Percentiles rank a stretch among this genome's conserved stretches.
Conservation (phyloP, 1,140 invertebrate species). For the Branchinecta lynchi region DNA sequence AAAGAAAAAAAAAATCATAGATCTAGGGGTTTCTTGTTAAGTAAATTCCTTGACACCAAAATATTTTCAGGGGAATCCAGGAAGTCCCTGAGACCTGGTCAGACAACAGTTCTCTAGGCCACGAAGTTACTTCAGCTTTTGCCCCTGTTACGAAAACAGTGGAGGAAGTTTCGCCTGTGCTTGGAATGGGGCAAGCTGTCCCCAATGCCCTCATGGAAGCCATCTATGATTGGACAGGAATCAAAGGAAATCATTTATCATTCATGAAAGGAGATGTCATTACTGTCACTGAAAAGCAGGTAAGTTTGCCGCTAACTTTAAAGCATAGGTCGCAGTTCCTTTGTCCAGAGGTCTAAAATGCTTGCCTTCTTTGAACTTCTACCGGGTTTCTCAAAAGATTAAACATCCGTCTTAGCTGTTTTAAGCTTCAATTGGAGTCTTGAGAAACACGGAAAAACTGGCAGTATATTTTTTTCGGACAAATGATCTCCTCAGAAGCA, state of each 20-base stretch:
- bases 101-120: slow-evolving; percentile 32
- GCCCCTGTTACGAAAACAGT: slow-evolving; percentile 21
- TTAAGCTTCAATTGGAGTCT: no score
- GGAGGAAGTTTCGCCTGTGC: slow-evolving; percentile 24
- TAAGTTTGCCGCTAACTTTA: slow-evolving; percentile 20
- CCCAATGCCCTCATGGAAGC: slow-evolving; percentile 30
- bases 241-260: slow-evolving; percentile 46
- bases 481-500: no score
- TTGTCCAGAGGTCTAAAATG: no score
- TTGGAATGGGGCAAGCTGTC: slow-evolving; percentile 21
- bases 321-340: no score
- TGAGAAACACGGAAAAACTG: no score
- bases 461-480: no score
- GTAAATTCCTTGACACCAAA: no score
- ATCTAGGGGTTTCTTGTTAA: no score
- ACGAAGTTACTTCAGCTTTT: slow-evolving; percentile 23
- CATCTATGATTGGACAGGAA: slow-evolving; percentile 47
- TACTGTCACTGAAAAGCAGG: slow-evolving; percentile 46
- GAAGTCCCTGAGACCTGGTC: slow-evolving; percentile 53
- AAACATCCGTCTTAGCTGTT: no score
- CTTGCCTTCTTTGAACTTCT: no score
- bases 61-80: slow-evolving; percentile 41
- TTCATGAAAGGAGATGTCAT: slow-evolving; percentile 52
- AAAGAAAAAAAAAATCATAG: no score
- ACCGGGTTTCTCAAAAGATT: no score